A percentile compares a stretch with the other conserved stretches of the same genome.
Conservation (phyloP, 2,888 invertebrate species). For the Hipparchia sbordonii region DNA sequence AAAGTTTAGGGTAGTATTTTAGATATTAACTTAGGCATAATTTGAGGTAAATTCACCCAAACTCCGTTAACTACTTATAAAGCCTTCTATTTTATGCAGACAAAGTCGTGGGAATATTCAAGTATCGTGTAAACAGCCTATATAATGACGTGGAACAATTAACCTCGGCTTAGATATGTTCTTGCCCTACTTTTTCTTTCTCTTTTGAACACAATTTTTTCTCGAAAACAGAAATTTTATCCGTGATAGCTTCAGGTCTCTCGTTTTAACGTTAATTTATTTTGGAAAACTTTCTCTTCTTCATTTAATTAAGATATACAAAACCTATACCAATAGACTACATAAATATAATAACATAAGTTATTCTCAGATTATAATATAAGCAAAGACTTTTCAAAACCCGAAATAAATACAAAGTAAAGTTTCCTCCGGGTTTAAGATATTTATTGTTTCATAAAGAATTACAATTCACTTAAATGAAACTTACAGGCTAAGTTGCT, state of each 20-base stretch:
- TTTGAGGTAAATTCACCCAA: not conserved
- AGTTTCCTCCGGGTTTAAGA: too few relatives aligned
- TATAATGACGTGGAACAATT: constrained; percentile 39
- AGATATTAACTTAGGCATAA: not conserved
- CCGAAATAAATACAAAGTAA: too few relatives aligned
- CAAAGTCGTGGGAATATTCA: constrained; percentile 19
- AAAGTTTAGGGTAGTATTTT: too few relatives aligned
- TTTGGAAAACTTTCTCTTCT: not conserved
- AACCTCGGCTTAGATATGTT: constrained; percentile 44
- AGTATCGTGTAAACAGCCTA: constrained; percentile 26
- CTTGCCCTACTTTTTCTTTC: constrained; percentile 35
- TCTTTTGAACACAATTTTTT: constrained; percentile 23
- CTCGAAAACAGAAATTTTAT: constrained; percentile 19
- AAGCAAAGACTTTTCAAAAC: not conserved
- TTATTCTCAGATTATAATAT: not conserved
- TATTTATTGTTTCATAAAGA: too few relatives aligned
- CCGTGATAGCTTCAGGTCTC: constrained; percentile 14
- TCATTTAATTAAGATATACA: not conserved
- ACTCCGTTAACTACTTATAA: not conserved
- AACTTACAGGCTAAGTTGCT: too few relatives aligned
- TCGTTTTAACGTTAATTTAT: constrained; percentile 9
- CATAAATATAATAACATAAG: not conserved
- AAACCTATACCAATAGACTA: too few relatives aligned
- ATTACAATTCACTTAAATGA: too few relatives aligned
- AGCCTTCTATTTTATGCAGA: constrained; percentile 9